Percentiles rank a stretch among this genome's conserved stretches.
Conservation (phyloP, 2,888 invertebrate species). For the Argyresthia albistria region DNA sequence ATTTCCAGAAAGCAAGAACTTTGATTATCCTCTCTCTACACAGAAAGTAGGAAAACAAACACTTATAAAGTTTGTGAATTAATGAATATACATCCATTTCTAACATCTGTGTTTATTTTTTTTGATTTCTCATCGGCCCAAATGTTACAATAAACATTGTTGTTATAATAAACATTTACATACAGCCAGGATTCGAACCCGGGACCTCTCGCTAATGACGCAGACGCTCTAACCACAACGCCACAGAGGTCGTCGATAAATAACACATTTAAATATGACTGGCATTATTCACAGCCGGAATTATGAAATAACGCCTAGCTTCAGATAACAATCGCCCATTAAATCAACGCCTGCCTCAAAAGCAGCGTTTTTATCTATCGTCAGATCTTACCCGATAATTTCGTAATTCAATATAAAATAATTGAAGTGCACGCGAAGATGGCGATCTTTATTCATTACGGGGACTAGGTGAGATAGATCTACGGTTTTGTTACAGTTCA, state of each 20-base stretch:
- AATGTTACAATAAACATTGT: no score
- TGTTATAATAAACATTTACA: no score
- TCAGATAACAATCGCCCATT: background rate
- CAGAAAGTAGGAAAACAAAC: no score
- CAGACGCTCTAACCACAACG: no score
- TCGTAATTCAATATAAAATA: background rate
- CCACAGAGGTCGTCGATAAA: no score
- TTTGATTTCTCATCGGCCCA: background rate
- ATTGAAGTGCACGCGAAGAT: conserved; percentile 1
- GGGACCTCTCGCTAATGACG: no score
- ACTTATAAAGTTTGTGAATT: no score
- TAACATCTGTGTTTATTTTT: no score
- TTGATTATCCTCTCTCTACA: no score
- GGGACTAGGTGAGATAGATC: background rate
- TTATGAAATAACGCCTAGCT: background rate
- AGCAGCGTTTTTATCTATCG: background rate
- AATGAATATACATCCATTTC: no score
- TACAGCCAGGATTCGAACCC: no score
- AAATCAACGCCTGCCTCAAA: background rate
- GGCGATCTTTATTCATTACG: background rate
- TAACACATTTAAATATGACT: background rate
- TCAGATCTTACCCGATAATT: background rate
- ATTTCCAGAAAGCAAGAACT: no score
- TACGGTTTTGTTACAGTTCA: background rate
- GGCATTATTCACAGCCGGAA: background rate